Evolutionary conservation across 2,888 invertebrate genomes (phyloP).

Genomic region (Tipula confusa): DNA sequence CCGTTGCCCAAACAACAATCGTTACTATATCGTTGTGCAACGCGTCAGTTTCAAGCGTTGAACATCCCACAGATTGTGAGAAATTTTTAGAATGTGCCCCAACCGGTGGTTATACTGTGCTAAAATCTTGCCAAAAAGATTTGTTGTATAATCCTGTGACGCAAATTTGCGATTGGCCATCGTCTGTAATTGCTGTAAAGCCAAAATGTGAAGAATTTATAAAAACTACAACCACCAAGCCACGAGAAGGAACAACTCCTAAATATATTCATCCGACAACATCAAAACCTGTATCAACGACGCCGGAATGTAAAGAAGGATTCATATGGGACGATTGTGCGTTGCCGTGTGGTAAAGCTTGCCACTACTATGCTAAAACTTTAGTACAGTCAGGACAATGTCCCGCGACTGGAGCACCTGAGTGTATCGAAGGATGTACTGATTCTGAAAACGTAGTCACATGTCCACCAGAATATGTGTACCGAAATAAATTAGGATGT

Average conservation of each 20-base stretch:
- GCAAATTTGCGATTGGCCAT: constrained; percentile 59
- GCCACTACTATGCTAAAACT: constrained; percentile 56
- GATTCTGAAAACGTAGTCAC: constrained; percentile 45
- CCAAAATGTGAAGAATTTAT: constrained; percentile 53
- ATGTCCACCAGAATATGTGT: constrained; percentile 59
- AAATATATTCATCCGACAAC: neutral
- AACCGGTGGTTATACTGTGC: constrained; percentile 50
- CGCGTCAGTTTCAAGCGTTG: constrained; percentile 44
- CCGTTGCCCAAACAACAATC: neutral
- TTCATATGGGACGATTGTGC: constrained; percentile 60
- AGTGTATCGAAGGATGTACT: constrained; percentile 46
- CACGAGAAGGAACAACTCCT: neutral
- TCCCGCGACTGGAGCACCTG: constrained; percentile 34
- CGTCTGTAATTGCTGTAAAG: constrained; percentile 52
- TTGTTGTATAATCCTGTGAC: constrained; percentile 59
- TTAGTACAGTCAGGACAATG: neutral
- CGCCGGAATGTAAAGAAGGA: neutral
- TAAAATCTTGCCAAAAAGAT: constrained; percentile 57
- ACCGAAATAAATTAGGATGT: constrained; percentile 70
- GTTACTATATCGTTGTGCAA: neutral
- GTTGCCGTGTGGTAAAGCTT: constrained; percentile 66
- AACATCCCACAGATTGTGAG: constrained; percentile 63
- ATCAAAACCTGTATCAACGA: neutral
- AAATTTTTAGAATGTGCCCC: constrained; percentile 66
- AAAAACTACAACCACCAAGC: neutral